Conservation (phyloP, 2,888 invertebrate species). For the Belgica antarctica region DNA sequence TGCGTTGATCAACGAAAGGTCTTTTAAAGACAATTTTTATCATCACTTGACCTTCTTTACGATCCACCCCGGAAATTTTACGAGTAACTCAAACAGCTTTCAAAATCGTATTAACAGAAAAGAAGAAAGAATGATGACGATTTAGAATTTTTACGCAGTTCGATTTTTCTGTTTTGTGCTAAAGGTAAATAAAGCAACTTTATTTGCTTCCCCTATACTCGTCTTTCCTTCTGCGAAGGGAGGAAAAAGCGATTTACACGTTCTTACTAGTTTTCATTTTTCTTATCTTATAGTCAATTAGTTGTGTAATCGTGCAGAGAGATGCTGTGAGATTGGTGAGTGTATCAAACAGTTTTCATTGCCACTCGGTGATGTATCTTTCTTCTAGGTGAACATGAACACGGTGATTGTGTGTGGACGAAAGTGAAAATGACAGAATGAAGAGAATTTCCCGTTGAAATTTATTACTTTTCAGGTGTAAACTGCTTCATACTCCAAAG, state of each 20-base stretch:
- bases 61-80: too few relatives aligned
- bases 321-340: not conserved
- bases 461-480: not conserved
- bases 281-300: conserved; percentile 33
- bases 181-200: not conserved
- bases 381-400: too few relatives aligned
- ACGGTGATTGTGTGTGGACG: too few relatives aligned
- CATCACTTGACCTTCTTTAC: too few relatives aligned
- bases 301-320: conserved; percentile 29
- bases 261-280: not conserved
- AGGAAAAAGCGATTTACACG: conserved; percentile 4
- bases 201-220: not conserved
- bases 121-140: not conserved
- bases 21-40: too few relatives aligned
- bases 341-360: not conserved
- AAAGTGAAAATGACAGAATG: conserved; percentile 9
- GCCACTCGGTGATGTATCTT: too few relatives aligned
- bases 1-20: too few relatives aligned
- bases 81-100: conserved; percentile 3
- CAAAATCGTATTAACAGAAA: conserved; percentile 5
- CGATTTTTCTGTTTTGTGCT: too few relatives aligned
- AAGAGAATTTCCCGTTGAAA: too few relatives aligned
- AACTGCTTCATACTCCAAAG: not conserved
- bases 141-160: not conserved
- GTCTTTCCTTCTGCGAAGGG: not conserved